A percentile compares a stretch with the other conserved stretches of the same genome.
These are phyloP conservation scores for Hartigia nigra DNA, from an alignment of 2,888 invertebrate genomes.

Conservation along the genomic window DNA sequence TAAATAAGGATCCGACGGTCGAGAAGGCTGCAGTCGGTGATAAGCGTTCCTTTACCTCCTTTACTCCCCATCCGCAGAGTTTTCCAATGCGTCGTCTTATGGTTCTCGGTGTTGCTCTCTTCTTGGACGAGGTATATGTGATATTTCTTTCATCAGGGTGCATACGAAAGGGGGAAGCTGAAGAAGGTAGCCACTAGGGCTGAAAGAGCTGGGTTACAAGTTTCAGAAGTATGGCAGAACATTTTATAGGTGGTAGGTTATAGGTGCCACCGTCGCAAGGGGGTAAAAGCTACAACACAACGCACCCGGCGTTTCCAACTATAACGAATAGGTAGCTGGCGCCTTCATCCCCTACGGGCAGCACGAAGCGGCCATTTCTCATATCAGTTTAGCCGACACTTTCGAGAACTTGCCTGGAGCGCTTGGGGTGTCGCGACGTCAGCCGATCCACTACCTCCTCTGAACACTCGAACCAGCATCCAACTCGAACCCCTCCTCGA, in stretches of 20 bases:
- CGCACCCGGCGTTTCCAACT: conserved; percentile 45
- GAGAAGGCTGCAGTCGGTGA: conserved; percentile 59
- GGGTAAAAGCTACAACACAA: conserved; percentile 12
- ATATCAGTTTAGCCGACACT: conserved; percentile 66
- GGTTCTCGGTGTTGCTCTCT: neutral
- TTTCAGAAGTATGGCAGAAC: neutral
- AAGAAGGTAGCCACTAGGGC: neutral
- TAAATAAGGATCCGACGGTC: conserved; percentile 65
- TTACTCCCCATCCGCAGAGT: conserved; percentile 22
- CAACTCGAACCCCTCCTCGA: neutral
- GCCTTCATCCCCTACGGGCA: conserved; percentile 60
- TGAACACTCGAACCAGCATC: neutral
- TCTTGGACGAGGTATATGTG: neutral
- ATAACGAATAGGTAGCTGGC: conserved; percentile 57
- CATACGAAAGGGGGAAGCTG: neutral
- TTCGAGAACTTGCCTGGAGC: conserved; percentile 61
- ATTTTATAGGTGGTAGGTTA: neutral
- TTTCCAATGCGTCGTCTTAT: conserved; percentile 26
- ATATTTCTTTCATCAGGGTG: neutral
- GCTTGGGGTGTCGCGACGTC: conserved; percentile 58
- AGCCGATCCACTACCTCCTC: conserved; percentile 53
- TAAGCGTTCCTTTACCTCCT: conserved; percentile 57
- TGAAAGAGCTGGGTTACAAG: neutral
- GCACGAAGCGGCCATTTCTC: conserved; percentile 64
- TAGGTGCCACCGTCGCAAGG: neutral